phyloP scores from a whole-genome alignment of 2,797 vertebrate species.

The Sebastes steindachneri region DNA sequence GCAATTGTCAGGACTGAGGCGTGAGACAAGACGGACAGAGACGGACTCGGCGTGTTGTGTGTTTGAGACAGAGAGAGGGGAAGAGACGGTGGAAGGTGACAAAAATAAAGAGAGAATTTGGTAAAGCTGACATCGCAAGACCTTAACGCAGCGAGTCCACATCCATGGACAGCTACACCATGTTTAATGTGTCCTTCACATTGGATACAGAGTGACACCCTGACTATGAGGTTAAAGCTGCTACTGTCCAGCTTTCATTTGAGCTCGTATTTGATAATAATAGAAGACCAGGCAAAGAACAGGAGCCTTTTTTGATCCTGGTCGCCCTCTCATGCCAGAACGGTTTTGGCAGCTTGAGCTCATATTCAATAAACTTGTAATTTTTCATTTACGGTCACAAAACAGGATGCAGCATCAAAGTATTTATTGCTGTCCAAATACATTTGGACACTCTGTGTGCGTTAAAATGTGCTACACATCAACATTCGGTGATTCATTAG shows the following conservation, averaged over 20 bases:
- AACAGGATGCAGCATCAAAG: not conserved
- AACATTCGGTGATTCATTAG: constrained; percentile 25
- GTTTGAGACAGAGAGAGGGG: too few relatives aligned
- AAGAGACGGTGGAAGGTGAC: too few relatives aligned
- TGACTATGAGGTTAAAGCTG: not conserved
- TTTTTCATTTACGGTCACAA: constrained; percentile 13
- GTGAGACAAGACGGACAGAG: too few relatives aligned
- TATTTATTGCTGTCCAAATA: constrained; percentile 1
- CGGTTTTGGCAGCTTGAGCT: constrained; percentile 1
- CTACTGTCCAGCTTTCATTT: not conserved
- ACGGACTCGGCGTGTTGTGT: too few relatives aligned
- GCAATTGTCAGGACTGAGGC: too few relatives aligned
- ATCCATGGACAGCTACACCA: not conserved
- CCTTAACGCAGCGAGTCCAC: too few relatives aligned
- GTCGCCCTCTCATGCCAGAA: not conserved
- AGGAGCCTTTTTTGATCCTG: not conserved
- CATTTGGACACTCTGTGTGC: not conserved
- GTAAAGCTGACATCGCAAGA: too few relatives aligned
- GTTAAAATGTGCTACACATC: constrained; percentile 19
- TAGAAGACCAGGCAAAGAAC: too few relatives aligned
- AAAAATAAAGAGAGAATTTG: too few relatives aligned
- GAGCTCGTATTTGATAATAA: not conserved
- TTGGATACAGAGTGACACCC: not conserved
- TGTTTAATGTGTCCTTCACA: not conserved
- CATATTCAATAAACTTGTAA: constrained; percentile 2